These are phyloP conservation scores for Trichopoda pennipes DNA, from an alignment of 2,888 invertebrate species.

Conservation along the genomic window DNA sequence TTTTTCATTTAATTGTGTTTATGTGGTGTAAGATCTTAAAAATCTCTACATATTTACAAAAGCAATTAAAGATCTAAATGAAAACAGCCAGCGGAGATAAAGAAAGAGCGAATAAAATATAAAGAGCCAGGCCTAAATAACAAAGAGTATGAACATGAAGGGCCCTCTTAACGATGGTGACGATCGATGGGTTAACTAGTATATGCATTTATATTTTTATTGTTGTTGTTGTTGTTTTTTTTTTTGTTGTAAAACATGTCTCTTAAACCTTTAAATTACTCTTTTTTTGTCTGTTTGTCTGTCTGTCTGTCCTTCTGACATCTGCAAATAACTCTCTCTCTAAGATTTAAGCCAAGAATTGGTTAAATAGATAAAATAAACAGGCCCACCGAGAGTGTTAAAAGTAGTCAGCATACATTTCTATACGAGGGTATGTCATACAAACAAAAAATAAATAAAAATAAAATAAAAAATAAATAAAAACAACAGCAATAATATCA, in stretches of 20 bases:
- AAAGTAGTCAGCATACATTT: neutral
- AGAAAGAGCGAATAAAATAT: no score
- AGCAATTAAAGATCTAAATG: no score
- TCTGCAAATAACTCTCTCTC: conserved; percentile 8
- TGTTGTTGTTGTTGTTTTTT: no score
- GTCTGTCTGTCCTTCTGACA: conserved; percentile 2
- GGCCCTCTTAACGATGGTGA: conserved; percentile 31
- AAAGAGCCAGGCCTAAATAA: no score
- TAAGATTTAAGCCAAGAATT: conserved; percentile 32
- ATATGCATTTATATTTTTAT: neutral
- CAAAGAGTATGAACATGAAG: neutral
- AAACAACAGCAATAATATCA: conserved; percentile 7
- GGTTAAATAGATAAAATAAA: conserved; percentile 60
- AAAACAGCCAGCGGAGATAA: no score
- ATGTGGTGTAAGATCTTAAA: no score
- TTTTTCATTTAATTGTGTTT: no score
- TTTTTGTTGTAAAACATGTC: conserved; percentile 1
- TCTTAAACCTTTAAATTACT: conserved; percentile 1
- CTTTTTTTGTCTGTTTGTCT: no score
- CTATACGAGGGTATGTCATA: conserved; percentile 16
- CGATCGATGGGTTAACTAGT: conserved; percentile 25
- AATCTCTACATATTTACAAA: no score
- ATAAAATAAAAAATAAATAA: no score
- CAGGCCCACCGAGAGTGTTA: conserved; percentile 36
- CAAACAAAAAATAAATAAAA: no score